Conservation (phyloP, 2,113 vertebrate species). For the Cryptomyrus ogoouensis region DNA sequence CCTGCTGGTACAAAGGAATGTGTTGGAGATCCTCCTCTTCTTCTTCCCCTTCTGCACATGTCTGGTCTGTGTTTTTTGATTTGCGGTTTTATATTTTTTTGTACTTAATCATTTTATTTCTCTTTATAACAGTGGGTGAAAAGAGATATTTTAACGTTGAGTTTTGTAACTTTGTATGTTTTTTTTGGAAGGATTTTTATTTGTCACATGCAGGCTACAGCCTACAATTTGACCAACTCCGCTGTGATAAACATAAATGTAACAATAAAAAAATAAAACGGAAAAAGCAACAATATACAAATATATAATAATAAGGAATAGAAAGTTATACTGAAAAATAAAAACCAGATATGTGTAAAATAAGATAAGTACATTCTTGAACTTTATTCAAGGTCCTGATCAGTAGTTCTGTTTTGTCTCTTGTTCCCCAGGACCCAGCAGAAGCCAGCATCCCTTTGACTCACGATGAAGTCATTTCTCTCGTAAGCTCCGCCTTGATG, state of each 20-base stretch:
- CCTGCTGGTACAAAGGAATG: conserved; percentile 90
- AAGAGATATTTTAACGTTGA: neutral
- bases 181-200: neutral
- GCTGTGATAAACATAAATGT: too few species aligned
- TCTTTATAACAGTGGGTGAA: neutral
- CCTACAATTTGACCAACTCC: too few species aligned
- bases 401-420: neutral
- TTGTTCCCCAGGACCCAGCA: conserved; percentile 57
- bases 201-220: neutral
- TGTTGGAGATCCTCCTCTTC: conserved; percentile 83
- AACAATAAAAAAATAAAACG: too few species aligned
- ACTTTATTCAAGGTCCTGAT: neutral
- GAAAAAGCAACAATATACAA: neutral
- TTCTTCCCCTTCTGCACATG: conserved; percentile 83
- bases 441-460: conserved; percentile 61
- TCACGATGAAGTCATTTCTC: conserved; percentile 60
- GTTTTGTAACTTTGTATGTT: neutral
- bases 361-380: neutral
- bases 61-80: conserved; percentile 64
- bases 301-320: neutral
- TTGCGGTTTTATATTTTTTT: neutral
- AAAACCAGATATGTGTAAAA: neutral
- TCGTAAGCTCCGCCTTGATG: conserved; percentile 79
- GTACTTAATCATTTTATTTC: neutral
- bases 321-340: neutral